Conservation (phyloP, 2,797 vertebrate species). For the Lepidocolaptes lacrymiger region DNA sequence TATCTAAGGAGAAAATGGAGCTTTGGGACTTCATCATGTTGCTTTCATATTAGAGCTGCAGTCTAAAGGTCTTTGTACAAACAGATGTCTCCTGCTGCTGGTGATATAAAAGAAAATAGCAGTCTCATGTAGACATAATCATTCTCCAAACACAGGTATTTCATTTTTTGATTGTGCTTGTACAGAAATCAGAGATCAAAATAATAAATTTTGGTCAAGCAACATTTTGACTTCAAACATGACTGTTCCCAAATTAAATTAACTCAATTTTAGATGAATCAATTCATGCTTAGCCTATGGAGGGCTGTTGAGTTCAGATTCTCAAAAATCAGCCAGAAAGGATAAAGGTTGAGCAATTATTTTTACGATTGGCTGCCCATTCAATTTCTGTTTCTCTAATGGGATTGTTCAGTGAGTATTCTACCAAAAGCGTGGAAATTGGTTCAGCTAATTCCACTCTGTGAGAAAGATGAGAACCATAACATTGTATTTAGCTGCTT, state of each 20-base stretch:
- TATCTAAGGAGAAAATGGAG: neutral
- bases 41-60: neutral
- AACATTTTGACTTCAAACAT: constrained; percentile 35
- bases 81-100: neutral
- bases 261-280: constrained; percentile 38
- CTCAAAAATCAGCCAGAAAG: constrained; percentile 56
- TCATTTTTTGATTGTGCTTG: neutral
- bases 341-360: constrained; percentile 54
- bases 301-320: constrained; percentile 19
- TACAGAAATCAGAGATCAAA: neutral
- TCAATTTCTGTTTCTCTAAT: constrained; percentile 58
- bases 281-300: constrained; percentile 31
- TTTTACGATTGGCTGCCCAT: constrained; percentile 55
- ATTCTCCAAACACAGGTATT: neutral
- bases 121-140: neutral
- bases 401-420: constrained; percentile 36
- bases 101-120: neutral
- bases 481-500: constrained; percentile 21
- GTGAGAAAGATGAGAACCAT: neutral
- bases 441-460: constrained; percentile 34
- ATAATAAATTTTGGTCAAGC: constrained; percentile 23
- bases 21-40: neutral
- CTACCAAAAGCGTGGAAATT: neutral
- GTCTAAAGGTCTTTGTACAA: neutral
- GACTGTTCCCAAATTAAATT: constrained; percentile 45